A percentile compares a stretch with the other conserved stretches of the same genome.
Conservation (phyloP, 2,113 vertebrate genomes). For the Percopsis transmontana region DNA sequence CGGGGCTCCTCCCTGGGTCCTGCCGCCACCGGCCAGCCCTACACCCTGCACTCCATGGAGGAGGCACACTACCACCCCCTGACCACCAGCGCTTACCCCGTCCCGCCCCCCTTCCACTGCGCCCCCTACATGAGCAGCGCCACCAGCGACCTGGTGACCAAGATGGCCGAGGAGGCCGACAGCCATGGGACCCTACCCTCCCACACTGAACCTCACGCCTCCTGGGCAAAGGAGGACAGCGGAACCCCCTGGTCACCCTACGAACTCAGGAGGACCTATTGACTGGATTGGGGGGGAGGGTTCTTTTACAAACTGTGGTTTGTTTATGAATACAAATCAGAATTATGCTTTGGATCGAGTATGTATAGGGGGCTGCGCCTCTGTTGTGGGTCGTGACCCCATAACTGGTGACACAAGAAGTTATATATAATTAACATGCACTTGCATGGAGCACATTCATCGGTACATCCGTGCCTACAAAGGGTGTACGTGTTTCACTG, state of each 20-base stretch:
- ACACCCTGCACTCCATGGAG: conserved; percentile 84
- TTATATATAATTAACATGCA: conserved; percentile 11
- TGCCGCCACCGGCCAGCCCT: conserved; percentile 76
- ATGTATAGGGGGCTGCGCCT: background rate
- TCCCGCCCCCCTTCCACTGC: conserved; percentile 74
- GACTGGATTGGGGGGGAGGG: conserved; percentile 10
- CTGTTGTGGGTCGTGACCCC: too few species aligned
- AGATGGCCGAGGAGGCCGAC: conserved; percentile 77
- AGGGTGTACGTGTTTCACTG: too few species aligned
- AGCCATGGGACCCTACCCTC: conserved; percentile 52
- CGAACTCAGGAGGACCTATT: conserved; percentile 86
- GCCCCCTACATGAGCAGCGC: conserved; percentile 78
- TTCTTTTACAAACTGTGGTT: conserved; percentile 19
- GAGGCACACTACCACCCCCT: conserved; percentile 82
- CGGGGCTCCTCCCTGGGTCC: conserved; percentile 73
- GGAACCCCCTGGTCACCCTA: conserved; percentile 82
- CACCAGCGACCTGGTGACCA: conserved; percentile 78
- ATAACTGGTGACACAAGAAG: background rate
- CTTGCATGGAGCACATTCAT: background rate
- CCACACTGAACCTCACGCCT: conserved; percentile 63
- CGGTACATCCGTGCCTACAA: background rate
- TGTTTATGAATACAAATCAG: background rate
- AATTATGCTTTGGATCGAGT: background rate
- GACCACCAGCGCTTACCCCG: conserved; percentile 68
- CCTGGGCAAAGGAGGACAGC: conserved; percentile 87